A percentile compares a stretch with the other conserved stretches of the same genome.
Evolutionary conservation across 2,113 vertebrate species (phyloP).

Genomic region (Thalassarche chlororhynchos): DNA sequence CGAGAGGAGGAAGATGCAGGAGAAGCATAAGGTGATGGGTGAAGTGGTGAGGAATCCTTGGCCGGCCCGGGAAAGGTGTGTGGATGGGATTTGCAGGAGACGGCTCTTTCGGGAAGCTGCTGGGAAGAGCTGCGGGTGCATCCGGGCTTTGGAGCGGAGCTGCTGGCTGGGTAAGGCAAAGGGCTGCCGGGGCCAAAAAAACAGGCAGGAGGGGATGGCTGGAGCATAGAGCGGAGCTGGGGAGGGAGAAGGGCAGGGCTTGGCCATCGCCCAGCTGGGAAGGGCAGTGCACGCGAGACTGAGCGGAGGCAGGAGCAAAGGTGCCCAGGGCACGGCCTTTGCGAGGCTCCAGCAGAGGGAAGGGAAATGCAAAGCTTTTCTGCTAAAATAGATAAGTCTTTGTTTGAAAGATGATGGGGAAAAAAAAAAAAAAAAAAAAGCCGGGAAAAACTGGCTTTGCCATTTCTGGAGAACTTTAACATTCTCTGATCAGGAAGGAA

Average conservation of each 20-base stretch:
- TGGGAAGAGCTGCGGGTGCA: background rate
- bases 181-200: background rate
- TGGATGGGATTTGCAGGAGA: background rate
- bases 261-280: background rate
- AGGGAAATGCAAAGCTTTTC: background rate
- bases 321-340: background rate
- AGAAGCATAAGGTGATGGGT: background rate
- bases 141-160: background rate
- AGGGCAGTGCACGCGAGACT: background rate
- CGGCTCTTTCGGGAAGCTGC: background rate
- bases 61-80: background rate
- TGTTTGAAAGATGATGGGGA: background rate
- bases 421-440: background rate
- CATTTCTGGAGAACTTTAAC: background rate
- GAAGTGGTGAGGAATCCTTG: background rate
- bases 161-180: background rate
- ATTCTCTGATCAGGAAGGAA: background rate
- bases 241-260: background rate
- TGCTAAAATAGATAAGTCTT: slow-evolving; percentile 25
- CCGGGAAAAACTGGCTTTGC: slow-evolving; percentile 25
- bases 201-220: background rate
- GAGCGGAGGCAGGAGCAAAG: background rate
- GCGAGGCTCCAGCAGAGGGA: background rate
- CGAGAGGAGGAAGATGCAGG: background rate
- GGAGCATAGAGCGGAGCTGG: background rate